Evolutionary conservation across 64 coral and sea anemone species (phyloP).

Genomic region (Trachythela sp.): DNA sequence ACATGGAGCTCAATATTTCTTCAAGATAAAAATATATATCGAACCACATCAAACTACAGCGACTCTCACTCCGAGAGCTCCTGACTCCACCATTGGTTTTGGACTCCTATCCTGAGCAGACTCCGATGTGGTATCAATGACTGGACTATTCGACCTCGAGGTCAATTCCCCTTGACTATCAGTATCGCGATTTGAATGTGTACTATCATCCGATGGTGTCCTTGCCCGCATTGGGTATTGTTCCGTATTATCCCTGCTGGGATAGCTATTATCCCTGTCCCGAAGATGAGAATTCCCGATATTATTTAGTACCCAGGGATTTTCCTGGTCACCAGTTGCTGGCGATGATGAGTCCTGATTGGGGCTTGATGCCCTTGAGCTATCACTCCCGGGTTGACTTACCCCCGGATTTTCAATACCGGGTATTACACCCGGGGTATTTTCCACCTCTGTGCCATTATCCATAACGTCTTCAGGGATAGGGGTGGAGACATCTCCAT

Average conservation of each 20-base stretch:
- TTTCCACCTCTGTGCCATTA: neutral
- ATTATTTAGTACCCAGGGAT: constrained; percentile 4
- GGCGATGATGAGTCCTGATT: neutral
- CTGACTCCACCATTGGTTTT: no score
- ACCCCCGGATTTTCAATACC: neutral
- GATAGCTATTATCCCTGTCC: neutral
- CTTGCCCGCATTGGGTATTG: neutral
- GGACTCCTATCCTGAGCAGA: no score
- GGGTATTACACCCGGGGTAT: neutral
- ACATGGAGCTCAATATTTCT: no score
- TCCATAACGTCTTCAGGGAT: neutral
- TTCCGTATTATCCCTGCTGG: neutral
- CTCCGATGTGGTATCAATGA: no score
- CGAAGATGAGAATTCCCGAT: neutral
- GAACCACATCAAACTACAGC: no score
- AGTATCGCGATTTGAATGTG: neutral
- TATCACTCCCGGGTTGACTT: neutral
- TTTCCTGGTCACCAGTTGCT: neutral
- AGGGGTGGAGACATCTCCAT: neutral
- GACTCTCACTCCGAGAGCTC: no score
- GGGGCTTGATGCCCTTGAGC: neutral
- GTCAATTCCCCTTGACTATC: neutral
- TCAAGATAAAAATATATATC: no score
- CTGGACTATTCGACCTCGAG: neutral
- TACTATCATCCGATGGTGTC: neutral